These are phyloP conservation scores for Deroptyus accipitrinus DNA, from an alignment of 2,113 vertebrate genomes.

Conservation along the genomic window DNA sequence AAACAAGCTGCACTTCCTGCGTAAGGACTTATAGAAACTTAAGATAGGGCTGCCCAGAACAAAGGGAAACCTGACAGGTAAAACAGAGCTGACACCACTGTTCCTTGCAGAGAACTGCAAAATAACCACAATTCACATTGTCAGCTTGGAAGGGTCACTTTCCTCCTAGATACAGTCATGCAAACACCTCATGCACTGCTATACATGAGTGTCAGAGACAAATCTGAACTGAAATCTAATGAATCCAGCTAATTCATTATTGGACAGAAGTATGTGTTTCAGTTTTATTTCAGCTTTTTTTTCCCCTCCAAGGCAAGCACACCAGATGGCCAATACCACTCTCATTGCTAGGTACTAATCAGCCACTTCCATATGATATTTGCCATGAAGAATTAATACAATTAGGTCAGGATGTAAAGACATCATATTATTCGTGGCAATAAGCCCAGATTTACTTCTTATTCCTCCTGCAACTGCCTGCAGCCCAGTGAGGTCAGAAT, in stretches of 20 bases:
- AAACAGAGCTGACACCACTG: not conserved
- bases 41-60: not conserved
- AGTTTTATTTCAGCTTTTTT: conserved; percentile 12
- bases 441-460: conserved; percentile 42
- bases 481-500: not conserved
- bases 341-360: conserved; percentile 37
- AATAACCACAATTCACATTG: not conserved
- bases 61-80: not conserved
- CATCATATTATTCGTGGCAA: conserved; percentile 58
- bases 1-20: not conserved
- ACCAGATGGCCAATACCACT: conserved; percentile 43
- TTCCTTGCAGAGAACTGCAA: not conserved
- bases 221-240: conserved; percentile 28
- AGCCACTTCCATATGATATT: conserved; percentile 52
- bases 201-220: not conserved
- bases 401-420: conserved; percentile 63
- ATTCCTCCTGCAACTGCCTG: conserved; percentile 11
- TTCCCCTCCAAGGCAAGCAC: not conserved
- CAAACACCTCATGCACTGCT: not conserved
- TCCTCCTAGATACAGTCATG: not conserved
- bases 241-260: conserved; percentile 54
- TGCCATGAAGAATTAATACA: conserved; percentile 63
- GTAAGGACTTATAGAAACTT: not conserved
- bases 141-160: not conserved
- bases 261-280: not conserved